phyloP scores from a whole-genome alignment of 2,113 vertebrate species.

The Prunella himalayana region DNA sequence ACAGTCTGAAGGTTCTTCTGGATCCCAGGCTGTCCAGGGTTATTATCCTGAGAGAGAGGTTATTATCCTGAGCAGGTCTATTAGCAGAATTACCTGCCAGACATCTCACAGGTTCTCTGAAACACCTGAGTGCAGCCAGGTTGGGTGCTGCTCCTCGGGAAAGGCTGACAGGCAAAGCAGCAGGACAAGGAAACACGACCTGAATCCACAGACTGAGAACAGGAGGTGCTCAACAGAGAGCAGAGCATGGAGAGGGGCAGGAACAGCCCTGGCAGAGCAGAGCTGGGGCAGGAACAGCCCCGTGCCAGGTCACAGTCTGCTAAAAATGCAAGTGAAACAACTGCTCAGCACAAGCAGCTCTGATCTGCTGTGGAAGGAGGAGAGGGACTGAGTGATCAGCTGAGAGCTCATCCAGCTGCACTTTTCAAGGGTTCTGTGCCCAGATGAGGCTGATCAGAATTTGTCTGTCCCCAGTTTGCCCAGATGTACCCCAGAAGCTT shows the following conservation, averaged over 20 bases:
- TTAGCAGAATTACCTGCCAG: not conserved
- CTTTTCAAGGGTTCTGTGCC: not conserved
- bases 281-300: not conserved
- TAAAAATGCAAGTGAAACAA: not conserved
- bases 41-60: not conserved
- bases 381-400: not conserved
- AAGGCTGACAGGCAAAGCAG: not conserved
- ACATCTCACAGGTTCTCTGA: not conserved
- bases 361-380: not conserved
- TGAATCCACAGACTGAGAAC: not conserved
- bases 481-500: not conserved
- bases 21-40: not conserved
- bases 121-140: not conserved
- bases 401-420: not conserved
- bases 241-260: not conserved
- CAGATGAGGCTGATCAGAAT: not conserved
- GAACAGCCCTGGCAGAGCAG: not conserved
- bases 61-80: not conserved
- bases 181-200: not conserved
- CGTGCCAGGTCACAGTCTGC: not conserved
- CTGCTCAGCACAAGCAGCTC: not conserved
- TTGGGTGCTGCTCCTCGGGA: not conserved
- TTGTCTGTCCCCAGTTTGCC: not conserved
- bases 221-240: not conserved
- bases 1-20: not conserved